Base-by-base conservation (phyloP, 2,888 invertebrate species). In the Eupithecia dodoneata region DNA sequence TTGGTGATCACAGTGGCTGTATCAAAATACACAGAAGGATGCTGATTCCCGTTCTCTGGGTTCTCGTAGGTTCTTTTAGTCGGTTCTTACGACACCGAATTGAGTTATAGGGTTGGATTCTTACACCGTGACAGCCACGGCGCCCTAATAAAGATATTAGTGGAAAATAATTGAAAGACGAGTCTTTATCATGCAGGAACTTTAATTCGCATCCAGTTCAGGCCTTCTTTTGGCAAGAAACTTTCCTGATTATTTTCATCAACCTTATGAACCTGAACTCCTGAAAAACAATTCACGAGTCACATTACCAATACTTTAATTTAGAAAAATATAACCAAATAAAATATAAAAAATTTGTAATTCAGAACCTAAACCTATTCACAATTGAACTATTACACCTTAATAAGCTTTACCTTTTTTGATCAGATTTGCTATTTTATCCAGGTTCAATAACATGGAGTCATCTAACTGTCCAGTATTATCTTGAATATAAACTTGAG, bases 201-300 rank as follows among this genome's bases (percentile, higher is more conserved):
- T 69, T 69, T 69, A 69, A 69, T 69, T 45, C 67, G 42, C 67
- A 69, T 69, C 67, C 67, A 69, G n/a, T 69, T 69, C 44, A 69
- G 10, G n/a, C 67, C 67, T 4, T 2, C 45, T 44, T n/a, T 69
- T 44, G 67, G 67, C 18, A 69, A 69, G n/a, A 45, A 45, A 45
- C n/a, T 3, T 0, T 69, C n/a, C 10, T 44, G 67, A n/a, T 69
- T 44, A 44, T 69, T 45, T 18, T 10, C 67, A 44, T 69, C 44
- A 45, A 69, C 9, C 45, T 44, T 69, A 44, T 69, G 45, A 44
- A 69, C 4, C 41, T 69, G 67, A 45, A 69, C 67, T 69, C 67
- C 67, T 69, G 67, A 44, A 69, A 69, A 69, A 45, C 12, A 69
- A n/a, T 41, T 42, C 7, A 42, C 41, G 55, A 42, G 13, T 41